A percentile compares a stretch with the other conserved stretches of the same genome.
Evolutionary conservation across 2,113 vertebrate species (phyloP).

Genomic region (Orientallactaga bullata): DNA sequence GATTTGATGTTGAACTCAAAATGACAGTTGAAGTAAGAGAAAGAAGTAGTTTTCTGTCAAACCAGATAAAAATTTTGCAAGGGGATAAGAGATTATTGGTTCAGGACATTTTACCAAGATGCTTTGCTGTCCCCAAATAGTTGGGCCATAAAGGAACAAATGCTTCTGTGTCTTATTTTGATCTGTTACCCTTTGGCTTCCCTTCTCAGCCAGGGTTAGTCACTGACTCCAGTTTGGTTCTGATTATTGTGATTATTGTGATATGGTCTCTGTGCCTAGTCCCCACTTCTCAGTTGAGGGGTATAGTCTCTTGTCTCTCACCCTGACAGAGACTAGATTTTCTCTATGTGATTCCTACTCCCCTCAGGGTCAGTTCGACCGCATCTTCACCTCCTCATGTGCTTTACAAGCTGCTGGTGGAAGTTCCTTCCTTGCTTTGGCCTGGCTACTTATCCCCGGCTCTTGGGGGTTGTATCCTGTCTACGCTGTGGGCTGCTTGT

Average conservation of each 20-base stretch:
- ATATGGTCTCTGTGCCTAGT: neutral
- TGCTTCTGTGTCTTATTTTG: neutral
- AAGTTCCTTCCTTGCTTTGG: neutral
- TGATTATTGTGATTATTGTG: neutral
- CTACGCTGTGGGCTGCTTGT: neutral
- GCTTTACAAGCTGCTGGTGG: neutral
- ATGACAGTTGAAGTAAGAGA: constrained; percentile 33
- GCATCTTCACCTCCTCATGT: neutral
- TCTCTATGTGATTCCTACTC: neutral
- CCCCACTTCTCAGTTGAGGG: neutral
- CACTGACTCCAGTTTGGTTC: neutral
- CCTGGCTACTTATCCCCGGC: neutral
- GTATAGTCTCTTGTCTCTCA: neutral
- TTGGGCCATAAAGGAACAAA: neutral
- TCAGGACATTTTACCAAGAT: neutral
- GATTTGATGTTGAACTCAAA: constrained; percentile 39
- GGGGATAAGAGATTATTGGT: neutral
- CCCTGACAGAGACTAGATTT: neutral
- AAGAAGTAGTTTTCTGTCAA: constrained; percentile 50
- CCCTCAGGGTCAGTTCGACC: too few relatives aligned
- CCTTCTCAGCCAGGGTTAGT: neutral
- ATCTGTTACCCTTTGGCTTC: constrained; percentile 6
- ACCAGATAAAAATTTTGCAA: neutral
- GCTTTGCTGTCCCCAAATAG: neutral
- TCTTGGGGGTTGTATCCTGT: neutral